Evolutionary conservation across 2,113 vertebrate species (phyloP), one percentile per base, ranked within the genome.

Genomic region (Catharus bicknelli): DNA sequence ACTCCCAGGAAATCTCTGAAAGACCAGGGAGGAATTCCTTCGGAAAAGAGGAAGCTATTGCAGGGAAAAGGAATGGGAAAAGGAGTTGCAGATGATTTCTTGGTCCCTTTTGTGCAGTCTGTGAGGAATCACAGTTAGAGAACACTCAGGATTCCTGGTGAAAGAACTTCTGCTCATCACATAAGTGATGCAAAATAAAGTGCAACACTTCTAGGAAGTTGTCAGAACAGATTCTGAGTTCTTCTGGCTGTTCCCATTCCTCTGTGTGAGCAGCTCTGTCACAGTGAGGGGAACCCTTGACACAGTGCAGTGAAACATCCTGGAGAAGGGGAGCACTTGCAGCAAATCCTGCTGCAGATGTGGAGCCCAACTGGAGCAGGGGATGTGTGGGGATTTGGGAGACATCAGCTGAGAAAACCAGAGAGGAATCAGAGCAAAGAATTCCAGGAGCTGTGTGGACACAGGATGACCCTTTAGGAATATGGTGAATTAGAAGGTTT

Each of bases 211-310:
- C 21, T n/a, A 17, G 45, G 61, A 38, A 42, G 26, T 1, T 70
- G 5, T 36, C 47, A 72, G 79, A 29, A 16, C 3, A 21, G 29
- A 54, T 70, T 70, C 55, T 47, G 55, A 38, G 48, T 63, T 75
- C n/a, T 7, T 14, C 21, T 4, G 4, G 29, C 17, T 43, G 16
- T 22, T 53, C 42, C 34, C 36, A 0, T 1, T 4, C 13, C 26
- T 47, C 38, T 47, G 25, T 40, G 55, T 16, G 54, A 48, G 67
- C 23, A 82, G 43, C 58, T 50, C 38, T 62, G 36, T 61, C 70
- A 4, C 74, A 36, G 14, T 8, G 53, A 55, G 53, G 11, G 36
- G 48, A 85, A 13, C 30, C 59, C 10, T 3, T 6, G 9, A 43
- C 13, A 48, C 23, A 26, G 25, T 2, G 62, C 38, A 67, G 29